These are phyloP conservation scores for Amphipyra tragopoginis DNA, from an alignment of 2,888 invertebrate species.

Conservation along the genomic window DNA sequence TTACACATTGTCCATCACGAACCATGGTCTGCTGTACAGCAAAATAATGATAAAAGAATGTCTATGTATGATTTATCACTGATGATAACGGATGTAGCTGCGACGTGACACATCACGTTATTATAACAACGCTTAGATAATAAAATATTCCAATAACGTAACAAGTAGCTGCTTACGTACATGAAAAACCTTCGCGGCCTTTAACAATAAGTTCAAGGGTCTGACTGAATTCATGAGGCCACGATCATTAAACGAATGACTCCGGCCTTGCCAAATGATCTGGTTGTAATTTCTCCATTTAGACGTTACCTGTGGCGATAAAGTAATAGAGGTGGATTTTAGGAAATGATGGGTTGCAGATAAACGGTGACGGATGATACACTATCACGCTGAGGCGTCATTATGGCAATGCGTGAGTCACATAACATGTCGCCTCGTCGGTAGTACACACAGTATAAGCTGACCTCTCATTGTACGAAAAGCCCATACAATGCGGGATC, in stretches of 20 bases:
- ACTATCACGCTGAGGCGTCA: slow-evolving; percentile 34
- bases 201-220: slow-evolving; percentile 56
- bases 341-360: slow-evolving; percentile 15
- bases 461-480: no score
- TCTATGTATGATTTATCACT: no score
- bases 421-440: slow-evolving; percentile 34
- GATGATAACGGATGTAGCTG: no score
- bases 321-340: slow-evolving; percentile 7
- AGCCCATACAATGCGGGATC: no score
- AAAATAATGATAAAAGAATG: no score
- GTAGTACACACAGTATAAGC: no score
- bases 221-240: slow-evolving; percentile 12
- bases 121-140: background rate
- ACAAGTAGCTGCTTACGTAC: background rate
- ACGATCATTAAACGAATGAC: slow-evolving; percentile 23
- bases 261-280: slow-evolving; percentile 33
- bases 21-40: no score
- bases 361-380: slow-evolving; percentile 13
- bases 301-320: slow-evolving; percentile 1
- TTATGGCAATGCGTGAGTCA: slow-evolving; percentile 36
- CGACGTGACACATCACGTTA: no score
- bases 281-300: background rate
- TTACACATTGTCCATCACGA: no score
- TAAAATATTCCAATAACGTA: background rate
- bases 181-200: slow-evolving; percentile 14